Base-by-base conservation (phyloP, 2,888 invertebrate species). In the Drosophila emarginata region DNA sequence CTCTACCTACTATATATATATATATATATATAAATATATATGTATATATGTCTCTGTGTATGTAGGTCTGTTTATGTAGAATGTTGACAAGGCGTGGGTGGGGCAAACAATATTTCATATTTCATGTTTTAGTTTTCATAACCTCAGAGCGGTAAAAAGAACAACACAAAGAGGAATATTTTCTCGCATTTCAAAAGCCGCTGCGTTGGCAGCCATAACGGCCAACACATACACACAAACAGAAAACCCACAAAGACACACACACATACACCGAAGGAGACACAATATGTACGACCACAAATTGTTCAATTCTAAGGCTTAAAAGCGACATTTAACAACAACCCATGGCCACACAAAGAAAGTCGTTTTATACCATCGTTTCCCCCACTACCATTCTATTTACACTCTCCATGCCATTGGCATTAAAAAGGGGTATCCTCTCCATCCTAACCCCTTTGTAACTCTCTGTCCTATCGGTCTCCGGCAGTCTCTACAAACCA, bases 261-360 rank as follows among this genome's bases (percentile, higher is more conserved):
- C 39, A 40, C 28, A 39, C 39, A 61, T n/a, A 39, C 26, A 39
- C 23, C 51, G 50, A 60, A 18, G 15, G 54, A 32, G 45, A 9
- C 26, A 12, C 18, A 26, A 18, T 59, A 28, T 59, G 62, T 62
- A 51, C 70, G 63, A 57, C 69, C 69, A 71, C 63, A 69, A 69
- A 69, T 70, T 69, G 63, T 69, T 70, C 69, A 70, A 70, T 70
- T 69, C 69, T 70, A 70, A 69, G 69, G 69, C 69, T 61, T 67
- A 56, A 56, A 51, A 62, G 56, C 56, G 57, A 71, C 69, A 70
- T 69, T 69, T 69, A 69, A 67, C 68, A 67, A 67, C 67, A 37
- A 52, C 51, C 39, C 66, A 51, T 15, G 36, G 40, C 54, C 54
- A 54, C 18, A 51, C 69, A 26, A 70, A 70, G 36, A 53, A 18